These are phyloP conservation scores for Enteromius fasciolatus DNA, from an alignment of 2,797 vertebrate species.

Conservation along the genomic window DNA sequence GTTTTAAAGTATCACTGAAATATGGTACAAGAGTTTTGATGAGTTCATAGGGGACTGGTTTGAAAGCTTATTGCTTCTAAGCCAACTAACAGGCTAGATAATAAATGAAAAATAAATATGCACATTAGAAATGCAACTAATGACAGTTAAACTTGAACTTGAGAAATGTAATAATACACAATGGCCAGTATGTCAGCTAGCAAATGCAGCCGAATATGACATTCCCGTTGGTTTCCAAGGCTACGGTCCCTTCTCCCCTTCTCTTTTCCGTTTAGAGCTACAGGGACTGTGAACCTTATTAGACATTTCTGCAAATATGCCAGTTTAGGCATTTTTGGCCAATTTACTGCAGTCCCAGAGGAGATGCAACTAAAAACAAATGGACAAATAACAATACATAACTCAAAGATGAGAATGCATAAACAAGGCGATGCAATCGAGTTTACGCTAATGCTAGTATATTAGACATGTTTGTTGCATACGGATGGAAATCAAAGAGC, in stretches of 20 bases:
- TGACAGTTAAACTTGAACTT: not conserved
- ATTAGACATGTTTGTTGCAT: constrained; percentile 39
- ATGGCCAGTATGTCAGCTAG: not conserved
- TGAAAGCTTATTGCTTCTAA: not conserved
- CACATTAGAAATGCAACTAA: constrained; percentile 8
- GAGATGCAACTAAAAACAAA: not conserved
- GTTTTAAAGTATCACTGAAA: not conserved
- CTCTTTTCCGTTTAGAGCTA: constrained; percentile 5
- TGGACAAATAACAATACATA: constrained; percentile 4
- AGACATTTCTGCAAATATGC: constrained; percentile 31
- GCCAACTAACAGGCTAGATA: not conserved
- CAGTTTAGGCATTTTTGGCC: constrained; percentile 27
- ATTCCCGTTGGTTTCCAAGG: constrained; percentile 36
- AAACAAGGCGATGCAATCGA: not conserved
- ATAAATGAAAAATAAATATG: not conserved
- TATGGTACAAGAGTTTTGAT: not conserved
- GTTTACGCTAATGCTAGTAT: not conserved
- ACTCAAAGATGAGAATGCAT: not conserved
- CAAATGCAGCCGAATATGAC: constrained; percentile 11
- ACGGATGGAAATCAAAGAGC: constrained; percentile 7
- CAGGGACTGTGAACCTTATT: constrained; percentile 31
- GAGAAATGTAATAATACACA: constrained; percentile 21
- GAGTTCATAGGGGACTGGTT: not conserved
- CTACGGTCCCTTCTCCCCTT: constrained; percentile 25
- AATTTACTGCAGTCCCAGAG: constrained; percentile 5